Percentiles rank a stretch among this genome's conserved stretches.
Conservation (phyloP, 1,140 invertebrate species). For the Lucilia sericata region DNA sequence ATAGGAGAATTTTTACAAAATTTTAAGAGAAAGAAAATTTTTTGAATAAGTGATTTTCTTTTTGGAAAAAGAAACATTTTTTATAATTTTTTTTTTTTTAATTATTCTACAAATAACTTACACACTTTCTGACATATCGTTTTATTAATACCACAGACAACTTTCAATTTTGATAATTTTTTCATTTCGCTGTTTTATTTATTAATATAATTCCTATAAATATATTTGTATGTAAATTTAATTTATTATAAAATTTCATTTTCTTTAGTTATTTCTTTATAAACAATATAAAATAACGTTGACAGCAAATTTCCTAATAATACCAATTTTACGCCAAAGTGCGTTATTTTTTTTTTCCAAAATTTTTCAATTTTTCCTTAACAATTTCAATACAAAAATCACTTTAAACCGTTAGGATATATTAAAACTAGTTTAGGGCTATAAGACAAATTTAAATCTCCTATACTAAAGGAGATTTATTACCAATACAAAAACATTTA, state of each 20-base stretch:
- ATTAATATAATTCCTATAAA: conserved; percentile 20
- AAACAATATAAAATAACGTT: conserved; percentile 21
- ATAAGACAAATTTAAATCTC: not conserved
- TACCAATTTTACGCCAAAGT: conserved; percentile 20
- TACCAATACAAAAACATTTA: conserved; percentile 13
- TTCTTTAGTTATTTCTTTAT: not conserved
- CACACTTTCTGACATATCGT: no score
- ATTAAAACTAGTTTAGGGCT: not conserved
- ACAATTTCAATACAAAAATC: conserved; percentile 20
- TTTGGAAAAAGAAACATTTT: no score
- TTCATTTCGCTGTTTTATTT: conserved; percentile 4
- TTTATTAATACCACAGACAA: not conserved
- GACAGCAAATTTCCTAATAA: conserved; percentile 14
- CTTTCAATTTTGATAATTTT: not conserved
- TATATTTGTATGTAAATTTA: not conserved
- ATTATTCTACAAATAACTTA: no score
- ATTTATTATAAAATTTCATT: not conserved
- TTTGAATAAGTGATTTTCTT: no score
- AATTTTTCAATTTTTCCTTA: not conserved
- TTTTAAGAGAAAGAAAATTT: no score
- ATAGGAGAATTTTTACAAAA: no score
- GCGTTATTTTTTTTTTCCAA: conserved; percentile 9
- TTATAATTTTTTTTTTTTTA: no score
- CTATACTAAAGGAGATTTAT: conserved; percentile 1
- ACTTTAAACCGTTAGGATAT: not conserved